These are phyloP conservation scores for Zophobas atratus DNA, from an alignment of 1,140 invertebrate species.

Conservation along the genomic window DNA sequence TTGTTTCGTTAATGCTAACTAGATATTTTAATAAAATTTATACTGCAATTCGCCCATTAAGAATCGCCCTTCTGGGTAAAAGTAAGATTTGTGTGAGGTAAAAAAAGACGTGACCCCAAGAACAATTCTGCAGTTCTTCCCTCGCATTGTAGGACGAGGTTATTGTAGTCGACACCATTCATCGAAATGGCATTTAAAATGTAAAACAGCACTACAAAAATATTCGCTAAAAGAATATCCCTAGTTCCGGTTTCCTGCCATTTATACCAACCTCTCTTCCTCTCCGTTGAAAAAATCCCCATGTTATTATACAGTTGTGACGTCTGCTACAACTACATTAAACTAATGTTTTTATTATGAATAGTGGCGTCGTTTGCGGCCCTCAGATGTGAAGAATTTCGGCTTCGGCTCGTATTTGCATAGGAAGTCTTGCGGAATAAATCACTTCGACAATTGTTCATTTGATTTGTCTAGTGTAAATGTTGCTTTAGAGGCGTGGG, in stretches of 20 bases:
- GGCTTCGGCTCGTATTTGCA: conserved; percentile 8
- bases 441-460: conserved; percentile 14
- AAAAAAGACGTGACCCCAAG: conserved; percentile 18
- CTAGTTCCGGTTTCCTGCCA: conserved; percentile 62
- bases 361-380: conserved; percentile 40
- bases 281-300: conserved; percentile 56
- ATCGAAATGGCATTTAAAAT: conserved; percentile 57
- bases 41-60: conserved; percentile 44
- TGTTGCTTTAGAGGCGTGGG: neutral
- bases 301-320: conserved; percentile 56
- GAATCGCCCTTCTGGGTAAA: neutral
- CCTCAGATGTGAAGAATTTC: neutral
- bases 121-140: neutral
- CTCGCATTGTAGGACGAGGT: neutral
- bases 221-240: conserved; percentile 61
- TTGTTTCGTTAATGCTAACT: conserved; percentile 46
- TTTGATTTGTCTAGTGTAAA: neutral
- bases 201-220: conserved; percentile 61
- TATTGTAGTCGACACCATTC: conserved; percentile 42
- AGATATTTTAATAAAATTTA: conserved; percentile 46
- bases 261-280: conserved; percentile 58
- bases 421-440: neutral
- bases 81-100: conserved; percentile 29
- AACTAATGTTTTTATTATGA: conserved; percentile 48
- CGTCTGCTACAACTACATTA: conserved; percentile 57